These are phyloP conservation scores for Mesaphorura yosii DNA, from an alignment of 1,140 invertebrate genomes.

Conservation along the genomic window DNA sequence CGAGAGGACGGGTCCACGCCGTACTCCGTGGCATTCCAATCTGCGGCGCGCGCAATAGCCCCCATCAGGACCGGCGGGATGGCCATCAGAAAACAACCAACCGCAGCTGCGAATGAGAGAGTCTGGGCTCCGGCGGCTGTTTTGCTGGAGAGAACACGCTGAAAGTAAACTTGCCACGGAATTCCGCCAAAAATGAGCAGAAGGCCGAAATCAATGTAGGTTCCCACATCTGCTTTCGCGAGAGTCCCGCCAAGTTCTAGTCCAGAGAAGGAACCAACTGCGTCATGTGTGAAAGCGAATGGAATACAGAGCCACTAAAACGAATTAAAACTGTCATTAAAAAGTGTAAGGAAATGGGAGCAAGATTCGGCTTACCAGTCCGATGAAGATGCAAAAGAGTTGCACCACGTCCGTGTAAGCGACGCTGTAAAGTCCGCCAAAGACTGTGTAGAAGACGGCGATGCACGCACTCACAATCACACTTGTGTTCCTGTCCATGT, in stretches of 20 bases:
- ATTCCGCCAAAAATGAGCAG: constrained; percentile 68
- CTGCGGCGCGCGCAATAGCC: constrained; percentile 53
- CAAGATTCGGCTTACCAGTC: constrained; percentile 59
- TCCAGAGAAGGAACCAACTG: constrained; percentile 44
- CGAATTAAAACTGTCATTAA: neutral
- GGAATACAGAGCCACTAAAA: constrained; percentile 49
- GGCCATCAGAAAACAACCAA: constrained; percentile 61
- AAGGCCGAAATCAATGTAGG: constrained; percentile 57
- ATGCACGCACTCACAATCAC: constrained; percentile 55
- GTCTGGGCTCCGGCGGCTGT: constrained; percentile 54
- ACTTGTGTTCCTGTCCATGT: constrained; percentile 46
- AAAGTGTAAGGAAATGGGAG: neutral
- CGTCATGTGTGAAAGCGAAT: constrained; percentile 51
- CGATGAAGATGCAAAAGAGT: constrained; percentile 62
- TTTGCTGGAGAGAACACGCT: constrained; percentile 62
- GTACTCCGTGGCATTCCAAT: constrained; percentile 50
- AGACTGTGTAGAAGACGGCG: constrained; percentile 59
- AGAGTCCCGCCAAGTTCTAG: constrained; percentile 50
- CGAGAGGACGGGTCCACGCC: constrained; percentile 38
- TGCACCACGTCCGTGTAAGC: constrained; percentile 71
- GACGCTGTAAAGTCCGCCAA: constrained; percentile 66
- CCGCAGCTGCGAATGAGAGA: constrained; percentile 56
- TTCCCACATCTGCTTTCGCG: constrained; percentile 46
- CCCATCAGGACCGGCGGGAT: constrained; percentile 63
- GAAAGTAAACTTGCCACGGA: constrained; percentile 77